Conservation (phyloP, 2,888 invertebrate genomes). For the Agrotis puta region DNA sequence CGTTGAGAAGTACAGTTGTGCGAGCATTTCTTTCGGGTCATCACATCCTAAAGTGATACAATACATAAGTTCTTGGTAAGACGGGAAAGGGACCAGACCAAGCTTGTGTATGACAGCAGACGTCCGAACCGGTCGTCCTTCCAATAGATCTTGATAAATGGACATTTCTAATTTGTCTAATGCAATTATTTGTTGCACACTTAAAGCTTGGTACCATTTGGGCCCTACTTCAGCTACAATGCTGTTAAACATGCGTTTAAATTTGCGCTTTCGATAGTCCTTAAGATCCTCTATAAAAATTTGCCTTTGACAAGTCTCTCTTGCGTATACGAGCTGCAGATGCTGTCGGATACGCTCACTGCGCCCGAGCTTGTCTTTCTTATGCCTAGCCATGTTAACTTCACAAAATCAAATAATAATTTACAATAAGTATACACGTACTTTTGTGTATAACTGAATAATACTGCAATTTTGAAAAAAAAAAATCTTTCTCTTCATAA, state of each 20-base stretch:
- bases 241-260: conserved; percentile 66
- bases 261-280: conserved; percentile 71
- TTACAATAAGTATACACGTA: conserved; percentile 13
- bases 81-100: conserved; percentile 80
- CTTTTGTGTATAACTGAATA: conserved; percentile 34
- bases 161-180: conserved; percentile 76
- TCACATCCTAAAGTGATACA: conserved; percentile 77
- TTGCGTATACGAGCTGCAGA: conserved; percentile 78
- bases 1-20: conserved; percentile 77
- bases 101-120: conserved; percentile 73
- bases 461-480: conserved; percentile 76
- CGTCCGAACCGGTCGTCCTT: conserved; percentile 79
- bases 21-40: conserved; percentile 84
- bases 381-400: conserved; percentile 69
- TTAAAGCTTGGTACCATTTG: conserved; percentile 85
- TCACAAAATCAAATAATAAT: conserved; percentile 5
- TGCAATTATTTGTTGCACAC: conserved; percentile 79
- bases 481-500: conserved; percentile 18
- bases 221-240: conserved; percentile 79
- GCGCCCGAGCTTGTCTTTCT: conserved; percentile 71
- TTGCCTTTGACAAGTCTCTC: conserved; percentile 77
- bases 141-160: conserved; percentile 84
- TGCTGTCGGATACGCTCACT: conserved; percentile 71
- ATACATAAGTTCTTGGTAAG: conserved; percentile 76
- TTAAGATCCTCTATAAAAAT: conserved; percentile 84